Conservation (phyloP, 2,797 vertebrate genomes). For the Martes flavigula region DNA sequence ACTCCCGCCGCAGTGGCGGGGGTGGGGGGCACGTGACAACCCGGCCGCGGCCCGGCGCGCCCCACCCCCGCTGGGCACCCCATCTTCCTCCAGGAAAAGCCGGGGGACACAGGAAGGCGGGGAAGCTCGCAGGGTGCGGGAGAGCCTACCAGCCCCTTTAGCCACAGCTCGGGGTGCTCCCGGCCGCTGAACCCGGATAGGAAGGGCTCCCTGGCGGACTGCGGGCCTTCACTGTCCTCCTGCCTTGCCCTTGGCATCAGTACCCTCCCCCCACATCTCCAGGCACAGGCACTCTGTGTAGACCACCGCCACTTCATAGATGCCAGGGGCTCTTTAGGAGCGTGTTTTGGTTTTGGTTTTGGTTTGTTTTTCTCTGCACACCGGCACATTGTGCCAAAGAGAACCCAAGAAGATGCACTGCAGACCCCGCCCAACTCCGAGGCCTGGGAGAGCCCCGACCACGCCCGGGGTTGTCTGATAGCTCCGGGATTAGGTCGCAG, state of each 20-base stretch:
- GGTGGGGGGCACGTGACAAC: constrained; percentile 74
- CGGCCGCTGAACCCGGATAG: background rate
- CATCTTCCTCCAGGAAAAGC: constrained; percentile 75
- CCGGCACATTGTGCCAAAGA: background rate
- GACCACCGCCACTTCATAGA: constrained; percentile 43
- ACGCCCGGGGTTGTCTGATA: background rate
- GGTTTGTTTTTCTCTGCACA: background rate
- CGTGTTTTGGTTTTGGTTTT: background rate
- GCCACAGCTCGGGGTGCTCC: background rate
- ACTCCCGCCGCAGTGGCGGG: constrained; percentile 71
- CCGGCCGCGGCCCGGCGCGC: constrained; percentile 29
- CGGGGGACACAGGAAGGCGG: constrained; percentile 68
- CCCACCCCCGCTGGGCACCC: constrained; percentile 61
- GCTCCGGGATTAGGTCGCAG: background rate
- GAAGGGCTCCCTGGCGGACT: background rate
- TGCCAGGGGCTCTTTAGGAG: background rate
- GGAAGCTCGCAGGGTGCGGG: constrained; percentile 41
- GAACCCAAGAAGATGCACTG: background rate
- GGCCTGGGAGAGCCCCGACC: background rate
- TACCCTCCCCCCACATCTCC: background rate
- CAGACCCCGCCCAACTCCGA: background rate
- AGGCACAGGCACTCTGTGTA: background rate
- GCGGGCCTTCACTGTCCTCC: background rate
- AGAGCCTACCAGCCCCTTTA: background rate
- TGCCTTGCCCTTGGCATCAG: constrained; percentile 8